Evolutionary conservation across 2,113 vertebrate species (phyloP).

Genomic region (Cheirogaleus medius): DNA sequence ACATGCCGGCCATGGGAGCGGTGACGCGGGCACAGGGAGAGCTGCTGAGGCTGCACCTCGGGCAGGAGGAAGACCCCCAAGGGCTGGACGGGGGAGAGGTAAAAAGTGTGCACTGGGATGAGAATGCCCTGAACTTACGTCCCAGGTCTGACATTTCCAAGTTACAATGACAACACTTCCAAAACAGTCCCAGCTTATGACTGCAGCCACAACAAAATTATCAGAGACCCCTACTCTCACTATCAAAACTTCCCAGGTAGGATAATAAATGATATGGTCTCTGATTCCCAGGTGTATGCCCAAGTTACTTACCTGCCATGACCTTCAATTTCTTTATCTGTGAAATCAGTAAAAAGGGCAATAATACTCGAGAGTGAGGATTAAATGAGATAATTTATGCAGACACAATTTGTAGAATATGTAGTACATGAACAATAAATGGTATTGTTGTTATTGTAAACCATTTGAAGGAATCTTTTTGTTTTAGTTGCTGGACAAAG

Average conservation of each 20-base stretch:
- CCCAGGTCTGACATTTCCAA: neutral
- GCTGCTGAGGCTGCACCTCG: accelerated
- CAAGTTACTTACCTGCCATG: neutral
- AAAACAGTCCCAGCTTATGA: neutral
- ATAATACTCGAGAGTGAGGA: neutral
- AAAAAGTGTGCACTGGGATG: neutral
- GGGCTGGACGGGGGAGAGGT: accelerated
- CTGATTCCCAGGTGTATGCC: neutral
- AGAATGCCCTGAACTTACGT: neutral
- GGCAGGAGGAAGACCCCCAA: neutral
- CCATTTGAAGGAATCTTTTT: neutral
- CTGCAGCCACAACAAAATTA: neutral
- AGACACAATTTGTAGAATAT: neutral
- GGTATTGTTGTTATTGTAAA: neutral
- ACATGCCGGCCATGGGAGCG: neutral
- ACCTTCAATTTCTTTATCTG: neutral
- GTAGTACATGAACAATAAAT: neutral
- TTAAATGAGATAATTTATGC: neutral
- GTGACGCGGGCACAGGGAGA: accelerated
- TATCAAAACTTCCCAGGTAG: neutral
- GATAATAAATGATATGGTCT: neutral
- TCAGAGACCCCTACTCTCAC: neutral
- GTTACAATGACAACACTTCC: neutral
- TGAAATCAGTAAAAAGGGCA: neutral
- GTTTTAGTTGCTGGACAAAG: neutral